Percentiles rank a stretch among this genome's conserved stretches.
Conservation (phyloP, 2,113 vertebrate species). For the Guaruba guarouba region DNA sequence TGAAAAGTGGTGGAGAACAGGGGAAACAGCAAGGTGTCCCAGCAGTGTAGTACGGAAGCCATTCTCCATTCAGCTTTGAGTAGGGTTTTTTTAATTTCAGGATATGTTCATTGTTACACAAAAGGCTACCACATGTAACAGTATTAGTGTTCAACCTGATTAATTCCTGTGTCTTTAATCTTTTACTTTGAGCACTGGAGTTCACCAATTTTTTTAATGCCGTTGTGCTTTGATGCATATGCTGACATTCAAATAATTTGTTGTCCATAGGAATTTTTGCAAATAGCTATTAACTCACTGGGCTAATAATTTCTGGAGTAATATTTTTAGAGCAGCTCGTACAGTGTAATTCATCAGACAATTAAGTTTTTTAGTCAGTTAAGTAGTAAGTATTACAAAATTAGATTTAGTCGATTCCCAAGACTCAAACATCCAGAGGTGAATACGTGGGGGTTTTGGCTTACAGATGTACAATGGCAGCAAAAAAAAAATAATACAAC, state of each 20-base stretch:
- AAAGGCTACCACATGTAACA: neutral
- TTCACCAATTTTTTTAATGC: neutral
- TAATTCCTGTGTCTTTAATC: neutral
- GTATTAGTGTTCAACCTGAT: neutral
- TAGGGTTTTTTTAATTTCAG: neutral
- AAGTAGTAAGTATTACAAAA: constrained; percentile 5
- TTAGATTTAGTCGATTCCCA: neutral
- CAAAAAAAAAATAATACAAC: neutral
- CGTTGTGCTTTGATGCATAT: neutral
- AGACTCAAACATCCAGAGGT: constrained; percentile 21
- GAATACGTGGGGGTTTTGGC: neutral
- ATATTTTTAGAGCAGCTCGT: constrained; percentile 10
- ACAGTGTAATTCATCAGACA: constrained; percentile 20
- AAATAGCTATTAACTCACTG: constrained; percentile 8
- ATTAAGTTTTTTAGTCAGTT: constrained; percentile 48
- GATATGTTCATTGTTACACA: neutral
- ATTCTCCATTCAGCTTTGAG: neutral
- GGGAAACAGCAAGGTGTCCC: neutral
- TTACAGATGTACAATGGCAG: constrained; percentile 5
- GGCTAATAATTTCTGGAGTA: neutral
- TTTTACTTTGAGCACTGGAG: neutral
- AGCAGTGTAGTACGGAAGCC: neutral
- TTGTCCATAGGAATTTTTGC: constrained; percentile 30
- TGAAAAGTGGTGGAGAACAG: neutral
- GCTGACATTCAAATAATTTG: neutral